Conservation (phyloP, 2,888 invertebrate genomes). For the Caenorhabditis sp. region DNA sequence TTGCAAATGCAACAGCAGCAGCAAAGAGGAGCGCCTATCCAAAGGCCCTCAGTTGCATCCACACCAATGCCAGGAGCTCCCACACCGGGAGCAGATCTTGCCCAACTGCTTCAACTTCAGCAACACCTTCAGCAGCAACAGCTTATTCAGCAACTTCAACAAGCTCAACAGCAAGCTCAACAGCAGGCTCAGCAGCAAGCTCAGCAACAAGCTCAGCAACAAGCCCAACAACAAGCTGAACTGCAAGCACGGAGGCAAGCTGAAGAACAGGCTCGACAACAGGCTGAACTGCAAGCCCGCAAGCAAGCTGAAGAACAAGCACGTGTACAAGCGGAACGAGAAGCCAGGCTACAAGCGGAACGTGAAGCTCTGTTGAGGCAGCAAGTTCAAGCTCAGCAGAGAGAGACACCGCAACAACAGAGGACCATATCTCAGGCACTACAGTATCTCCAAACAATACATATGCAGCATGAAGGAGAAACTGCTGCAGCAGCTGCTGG, state of each 20-base stretch:
- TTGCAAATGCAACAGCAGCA: not conserved
- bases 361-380: slow-evolving; percentile 25
- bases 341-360: not conserved
- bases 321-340: slow-evolving; percentile 1
- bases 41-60: not conserved
- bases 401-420: not conserved
- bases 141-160: not conserved
- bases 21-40: not conserved
- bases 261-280: slow-evolving; percentile 14
- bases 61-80: slow-evolving; percentile 5
- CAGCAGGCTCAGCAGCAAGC: not conserved
- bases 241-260: slow-evolving; percentile 1
- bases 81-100: not conserved
- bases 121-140: slow-evolving; percentile 24
- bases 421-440: slow-evolving; percentile 31
- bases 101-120: slow-evolving; percentile 59
- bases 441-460: slow-evolving; percentile 44
- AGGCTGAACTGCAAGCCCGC: not conserved
- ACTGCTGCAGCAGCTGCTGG: not conserved
- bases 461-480: slow-evolving; percentile 15
- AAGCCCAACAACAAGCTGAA: slow-evolving; percentile 8
- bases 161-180: not conserved
- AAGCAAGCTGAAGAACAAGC: slow-evolving; percentile 28
- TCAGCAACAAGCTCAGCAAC: too few relatives aligned
- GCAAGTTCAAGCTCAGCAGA: slow-evolving; percentile 26